A percentile compares a stretch with the other conserved stretches of the same genome.
These are phyloP conservation scores for Poeciliopsis paucimaculata DNA, from an alignment of 2,797 vertebrate genomes.

Conservation along the genomic window DNA sequence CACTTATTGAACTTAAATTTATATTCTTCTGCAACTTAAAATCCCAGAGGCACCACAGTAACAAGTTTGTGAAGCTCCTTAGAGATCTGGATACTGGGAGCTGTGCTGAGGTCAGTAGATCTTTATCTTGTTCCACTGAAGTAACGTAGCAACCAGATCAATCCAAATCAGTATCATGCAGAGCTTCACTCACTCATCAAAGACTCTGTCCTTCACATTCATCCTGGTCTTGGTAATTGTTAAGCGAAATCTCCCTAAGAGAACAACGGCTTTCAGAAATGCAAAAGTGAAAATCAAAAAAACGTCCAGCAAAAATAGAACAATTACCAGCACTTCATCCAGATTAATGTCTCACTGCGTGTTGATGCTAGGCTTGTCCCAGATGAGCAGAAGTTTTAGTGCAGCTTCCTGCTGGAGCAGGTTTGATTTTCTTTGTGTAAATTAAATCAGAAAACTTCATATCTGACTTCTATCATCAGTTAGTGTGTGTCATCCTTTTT, in stretches of 20 bases:
- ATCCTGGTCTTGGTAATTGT: not conserved
- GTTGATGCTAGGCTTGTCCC: not conserved
- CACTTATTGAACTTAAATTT: not conserved
- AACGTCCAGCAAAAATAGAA: not conserved
- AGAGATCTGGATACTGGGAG: not conserved
- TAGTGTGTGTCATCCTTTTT: not conserved
- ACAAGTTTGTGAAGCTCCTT: not conserved
- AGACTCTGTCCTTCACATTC: not conserved
- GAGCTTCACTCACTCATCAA: not conserved
- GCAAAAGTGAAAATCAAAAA: not conserved
- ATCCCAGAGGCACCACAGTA: not conserved
- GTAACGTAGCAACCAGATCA: not conserved
- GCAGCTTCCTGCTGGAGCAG: not conserved
- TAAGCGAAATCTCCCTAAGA: not conserved
- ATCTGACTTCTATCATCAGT: not conserved
- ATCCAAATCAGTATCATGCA: not conserved
- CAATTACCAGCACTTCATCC: not conserved
- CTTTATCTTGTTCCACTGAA: not conserved
- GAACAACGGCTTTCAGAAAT: not conserved
- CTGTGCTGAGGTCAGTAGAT: not conserved
- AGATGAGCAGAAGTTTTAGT: not conserved
- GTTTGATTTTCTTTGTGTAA: not conserved
- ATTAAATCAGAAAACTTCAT: not conserved
- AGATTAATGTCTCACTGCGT: not conserved
- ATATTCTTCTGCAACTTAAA: not conserved